Percentiles rank a stretch among this genome's conserved stretches.
Evolutionary conservation across 2,113 vertebrate genomes (phyloP).

Genomic region (Sturnus vulgaris): DNA sequence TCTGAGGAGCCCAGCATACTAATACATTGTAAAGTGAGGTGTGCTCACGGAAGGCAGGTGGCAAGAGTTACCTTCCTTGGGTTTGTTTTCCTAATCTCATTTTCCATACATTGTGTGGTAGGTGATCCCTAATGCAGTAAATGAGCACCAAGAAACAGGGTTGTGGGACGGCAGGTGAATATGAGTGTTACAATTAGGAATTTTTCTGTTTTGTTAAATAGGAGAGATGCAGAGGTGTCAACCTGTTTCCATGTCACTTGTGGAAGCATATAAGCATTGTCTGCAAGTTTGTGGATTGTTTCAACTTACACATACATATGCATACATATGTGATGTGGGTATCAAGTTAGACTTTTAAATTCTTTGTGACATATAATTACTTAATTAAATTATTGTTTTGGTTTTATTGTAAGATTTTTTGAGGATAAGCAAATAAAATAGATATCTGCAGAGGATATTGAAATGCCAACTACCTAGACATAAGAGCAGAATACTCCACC

Average conservation of each 20-base stretch:
- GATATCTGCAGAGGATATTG: background rate
- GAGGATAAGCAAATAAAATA: background rate
- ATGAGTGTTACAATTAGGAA: slow-evolving; percentile 62
- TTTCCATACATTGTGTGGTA: background rate
- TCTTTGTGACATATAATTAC: background rate
- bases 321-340: background rate
- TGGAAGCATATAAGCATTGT: background rate
- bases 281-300: background rate
- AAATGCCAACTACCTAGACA: background rate
- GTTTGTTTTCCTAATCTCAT: background rate
- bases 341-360: background rate
- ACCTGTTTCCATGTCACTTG: background rate
- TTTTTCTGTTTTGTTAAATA: slow-evolving; percentile 73
- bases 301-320: background rate
- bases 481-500: background rate
- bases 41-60: background rate
- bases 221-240: slow-evolving; percentile 18
- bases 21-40: background rate
- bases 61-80: background rate
- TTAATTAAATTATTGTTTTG: background rate
- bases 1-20: background rate
- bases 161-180: background rate
- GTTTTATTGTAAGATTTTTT: background rate
- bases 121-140: background rate
- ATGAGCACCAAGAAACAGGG: background rate